Evolutionary conservation across 2,888 invertebrate species (phyloP), one percentile per base, ranked within the genome.

Genomic region (Drosophila limbata): DNA sequence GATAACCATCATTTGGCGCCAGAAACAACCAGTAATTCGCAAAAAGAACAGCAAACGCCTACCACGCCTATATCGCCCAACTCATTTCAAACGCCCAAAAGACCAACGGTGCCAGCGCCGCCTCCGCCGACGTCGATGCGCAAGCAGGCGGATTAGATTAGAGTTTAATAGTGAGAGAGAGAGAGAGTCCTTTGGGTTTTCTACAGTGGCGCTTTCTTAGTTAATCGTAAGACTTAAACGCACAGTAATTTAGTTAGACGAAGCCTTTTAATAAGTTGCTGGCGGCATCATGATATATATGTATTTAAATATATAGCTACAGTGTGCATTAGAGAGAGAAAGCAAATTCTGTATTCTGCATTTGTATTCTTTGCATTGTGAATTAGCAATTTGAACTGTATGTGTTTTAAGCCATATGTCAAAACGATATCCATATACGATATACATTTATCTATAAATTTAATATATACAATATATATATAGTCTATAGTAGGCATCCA

Each of bases 61-160:
- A 89, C 90, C 56, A 89, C 91, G 17, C 91, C 91, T 48, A 80
- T 90, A 57, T 91, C 91, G 42, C 91, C 91, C 31, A 89, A 82
- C 68, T 89, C 90, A 73, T 83, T 89, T 74, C 79, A 91, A 48
- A 90, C 89, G 73, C 90, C 91, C 37, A 91, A 91, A 72, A 80
- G 91, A 74, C 91, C 91, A 57, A 91, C 91, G 53, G 91, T 91
- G 73, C 91, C 91, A 71, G 91, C 91, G 73, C 91, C 91, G 31
- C 91, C 91, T 17, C 91, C 91, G 21, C 91, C 91, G 17, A 84
- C 83, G 45, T 56, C 56, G 67, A 75, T 80, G 63, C 91, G 91
- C 64, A 91, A 91, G 66, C 84, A 75, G 60, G 57, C 74, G 33
- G 91, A 91, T 59, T 91, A 86, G 73, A 45, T 63, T 65, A 62